Conservation (phyloP, 2,888 invertebrate species). For the Empis stercorea region DNA sequence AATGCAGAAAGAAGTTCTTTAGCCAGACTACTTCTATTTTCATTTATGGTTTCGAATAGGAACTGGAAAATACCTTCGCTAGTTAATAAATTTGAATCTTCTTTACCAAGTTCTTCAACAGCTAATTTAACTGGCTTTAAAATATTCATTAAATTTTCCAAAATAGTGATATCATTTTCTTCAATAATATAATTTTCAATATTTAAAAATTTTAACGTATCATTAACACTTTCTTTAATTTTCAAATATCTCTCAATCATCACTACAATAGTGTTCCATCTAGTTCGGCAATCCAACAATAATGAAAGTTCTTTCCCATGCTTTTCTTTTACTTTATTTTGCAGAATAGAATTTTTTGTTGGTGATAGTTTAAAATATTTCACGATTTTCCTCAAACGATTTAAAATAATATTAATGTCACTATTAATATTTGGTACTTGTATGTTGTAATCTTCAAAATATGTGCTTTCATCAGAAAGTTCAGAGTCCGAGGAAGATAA, state of each 20-base stretch:
- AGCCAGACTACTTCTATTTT: neutral
- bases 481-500: too few relatives aligned
- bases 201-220: neutral
- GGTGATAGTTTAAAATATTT: neutral
- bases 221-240: neutral
- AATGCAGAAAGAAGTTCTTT: neutral
- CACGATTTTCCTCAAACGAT: neutral
- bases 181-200: neutral
- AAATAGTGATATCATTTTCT: neutral
- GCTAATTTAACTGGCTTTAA: neutral
- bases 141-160: neutral
- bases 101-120: neutral
- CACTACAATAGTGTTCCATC: neutral
- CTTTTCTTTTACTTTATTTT: neutral
- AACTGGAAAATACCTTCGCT: constrained; percentile 1
- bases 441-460: too few relatives aligned
- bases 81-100: neutral
- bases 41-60: neutral
- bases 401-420: too few relatives aligned
- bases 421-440: too few relatives aligned
- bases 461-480: too few relatives aligned
- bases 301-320: constrained; percentile 1
- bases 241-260: neutral
- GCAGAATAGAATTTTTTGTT: neutral
- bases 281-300: neutral